Evolutionary conservation across 2,113 vertebrate species (phyloP).

Genomic region (Himantopus leucocephalus): DNA sequence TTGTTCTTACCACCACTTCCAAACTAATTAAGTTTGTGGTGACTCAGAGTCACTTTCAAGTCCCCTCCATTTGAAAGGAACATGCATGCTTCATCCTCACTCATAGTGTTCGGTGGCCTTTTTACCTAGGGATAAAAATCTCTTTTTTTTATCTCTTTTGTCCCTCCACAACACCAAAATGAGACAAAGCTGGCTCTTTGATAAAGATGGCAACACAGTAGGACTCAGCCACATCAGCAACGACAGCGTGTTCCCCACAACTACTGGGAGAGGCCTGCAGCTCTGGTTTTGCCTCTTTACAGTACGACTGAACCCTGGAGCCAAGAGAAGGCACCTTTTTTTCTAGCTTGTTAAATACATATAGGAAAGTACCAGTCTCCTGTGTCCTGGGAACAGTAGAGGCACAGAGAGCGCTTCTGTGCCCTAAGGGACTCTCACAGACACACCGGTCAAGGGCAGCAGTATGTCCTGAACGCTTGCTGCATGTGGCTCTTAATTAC

Average conservation of each 20-base stretch:
- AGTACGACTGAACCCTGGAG: neutral
- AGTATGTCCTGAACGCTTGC: accelerated
- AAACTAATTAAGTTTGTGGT: slow-evolving; percentile 75
- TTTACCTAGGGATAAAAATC: slow-evolving; percentile 67
- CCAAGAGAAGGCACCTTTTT: neutral
- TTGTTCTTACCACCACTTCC: slow-evolving; percentile 47
- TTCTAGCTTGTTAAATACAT: neutral
- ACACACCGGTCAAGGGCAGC: accelerated
- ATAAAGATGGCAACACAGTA: slow-evolving; percentile 40
- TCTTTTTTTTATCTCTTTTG: neutral
- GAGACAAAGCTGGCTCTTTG: slow-evolving; percentile 67
- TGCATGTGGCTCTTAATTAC: accelerated
- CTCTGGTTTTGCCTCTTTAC: neutral
- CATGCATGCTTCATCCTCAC: neutral
- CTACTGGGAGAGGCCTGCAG: neutral
- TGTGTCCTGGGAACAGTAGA: neutral
- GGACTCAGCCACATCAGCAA: neutral
- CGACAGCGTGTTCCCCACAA: accelerated
- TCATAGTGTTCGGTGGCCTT: slow-evolving; percentile 61
- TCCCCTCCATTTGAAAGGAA: slow-evolving; percentile 54
- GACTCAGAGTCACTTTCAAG: slow-evolving; percentile 51
- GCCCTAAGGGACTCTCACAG: neutral
- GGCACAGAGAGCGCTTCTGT: accelerated
- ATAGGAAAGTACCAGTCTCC: neutral
- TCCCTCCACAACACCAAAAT: slow-evolving; percentile 58